Evolutionary conservation across 2,797 vertebrate genomes (phyloP).

Genomic region (Clarias platycephalus): DNA sequence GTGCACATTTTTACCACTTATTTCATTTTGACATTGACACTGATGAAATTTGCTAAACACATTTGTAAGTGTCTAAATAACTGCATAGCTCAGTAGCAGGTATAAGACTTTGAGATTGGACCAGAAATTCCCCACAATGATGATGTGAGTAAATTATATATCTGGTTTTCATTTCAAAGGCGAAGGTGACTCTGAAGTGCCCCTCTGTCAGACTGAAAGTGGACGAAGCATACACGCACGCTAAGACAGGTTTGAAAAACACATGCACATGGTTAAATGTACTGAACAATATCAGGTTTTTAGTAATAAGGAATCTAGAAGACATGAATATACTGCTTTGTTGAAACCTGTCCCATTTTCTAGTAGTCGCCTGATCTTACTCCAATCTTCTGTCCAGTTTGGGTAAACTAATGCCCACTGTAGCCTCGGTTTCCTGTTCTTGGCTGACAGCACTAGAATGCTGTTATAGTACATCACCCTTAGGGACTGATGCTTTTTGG

Average conservation of each 20-base stretch:
- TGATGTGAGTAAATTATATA: neutral
- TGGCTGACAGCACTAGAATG: neutral
- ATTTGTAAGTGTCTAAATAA: neutral
- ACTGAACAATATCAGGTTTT: neutral
- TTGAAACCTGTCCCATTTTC: neutral
- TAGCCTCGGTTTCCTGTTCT: neutral
- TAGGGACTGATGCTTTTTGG: neutral
- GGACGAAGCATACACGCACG: slow-evolving; percentile 78
- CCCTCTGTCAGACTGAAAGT: slow-evolving; percentile 85
- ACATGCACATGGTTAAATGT: neutral
- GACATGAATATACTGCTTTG: neutral
- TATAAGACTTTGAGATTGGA: neutral
- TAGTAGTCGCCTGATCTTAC: neutral
- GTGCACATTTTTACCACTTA: neutral
- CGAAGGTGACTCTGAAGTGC: slow-evolving; percentile 89
- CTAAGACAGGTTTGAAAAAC: slow-evolving; percentile 77
- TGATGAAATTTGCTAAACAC: neutral
- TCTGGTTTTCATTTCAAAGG: slow-evolving; percentile 71
- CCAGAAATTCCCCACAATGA: neutral
- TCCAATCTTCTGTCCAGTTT: neutral
- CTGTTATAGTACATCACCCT: no score
- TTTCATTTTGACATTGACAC: neutral
- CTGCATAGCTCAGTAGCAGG: neutral
- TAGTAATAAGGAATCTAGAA: neutral
- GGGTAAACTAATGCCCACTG: neutral